Base-by-base conservation (phyloP, 35 echinoderm and acorn worm species). In the Heliocidaris erythrogramma region DNA sequence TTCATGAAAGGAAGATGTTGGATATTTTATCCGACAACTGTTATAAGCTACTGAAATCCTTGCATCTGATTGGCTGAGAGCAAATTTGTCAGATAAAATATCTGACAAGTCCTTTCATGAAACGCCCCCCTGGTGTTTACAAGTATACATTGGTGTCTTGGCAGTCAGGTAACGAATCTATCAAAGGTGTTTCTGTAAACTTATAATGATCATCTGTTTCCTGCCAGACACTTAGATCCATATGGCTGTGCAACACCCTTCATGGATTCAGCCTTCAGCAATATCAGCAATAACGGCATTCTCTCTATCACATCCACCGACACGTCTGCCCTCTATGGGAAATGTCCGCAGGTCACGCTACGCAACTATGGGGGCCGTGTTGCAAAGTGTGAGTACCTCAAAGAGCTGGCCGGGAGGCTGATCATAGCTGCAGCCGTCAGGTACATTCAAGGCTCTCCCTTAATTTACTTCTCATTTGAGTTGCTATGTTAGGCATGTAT, bases 251-350 rank as follows among this genome's bases (percentile, higher is more conserved):
- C 95, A 50, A 93, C 94, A 27, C 52, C 52, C 30, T 96, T 90
- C 87, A 60, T 96, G 94, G 95, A 96, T 48, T 90, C 95, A 69
- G 95, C 95, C 16, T 94, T 96, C 42, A 88, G 56, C 93, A 94
- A 94, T 48, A 86, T 96, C 11, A 49, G 71, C 49, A 96, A 94
- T 60, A 35, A 92, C 14, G 95, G 95, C 24, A 94, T 96, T 59
- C 24, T 96, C 18, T 56, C 93, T 12, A 93, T 96, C 24, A 94
- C 95, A 18, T 96, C 95, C 78, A 96, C 93, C 7, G 95, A 96
- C 60, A 50, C 85, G 30, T 56, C 93, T 35, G 56, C 95, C 11
- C 85, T 96, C 16, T 94, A 94, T 27, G 95, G 95, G 18, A 94
- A 94, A 85, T 94, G 93, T 50, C 93, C 93, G 10, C 84, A 94